Evolutionary conservation across 2,888 invertebrate species (phyloP), one percentile per base, ranked within the genome.

Genomic region (Thumatha senex): DNA sequence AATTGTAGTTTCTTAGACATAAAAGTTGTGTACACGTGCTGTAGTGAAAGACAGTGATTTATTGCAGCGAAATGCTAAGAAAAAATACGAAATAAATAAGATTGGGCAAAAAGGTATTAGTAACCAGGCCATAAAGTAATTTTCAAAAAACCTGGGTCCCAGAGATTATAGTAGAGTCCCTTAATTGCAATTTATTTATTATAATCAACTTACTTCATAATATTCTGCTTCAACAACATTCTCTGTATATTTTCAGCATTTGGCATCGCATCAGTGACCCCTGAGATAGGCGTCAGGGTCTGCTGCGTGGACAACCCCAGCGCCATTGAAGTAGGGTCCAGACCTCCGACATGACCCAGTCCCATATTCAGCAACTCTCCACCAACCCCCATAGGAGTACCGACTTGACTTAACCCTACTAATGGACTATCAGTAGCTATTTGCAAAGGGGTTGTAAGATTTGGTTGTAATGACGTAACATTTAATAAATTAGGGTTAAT

Each of bases 171-270:
- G n/a, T n/a, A n/a, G n/a, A n/a, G n/a, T n/a, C n/a, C n/a, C n/a
- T n/a, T n/a, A n/a, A n/a, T n/a, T n/a, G n/a, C 8, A 18, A 34
- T 3, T 34, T 15, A n/a, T n/a, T n/a, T n/a, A n/a, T n/a, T n/a
- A 12, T 18, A 42, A 33, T 15, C 0, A 7, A 80, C 88, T 86
- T 31, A 92, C 92, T 89, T 91, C 77, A 90, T 89, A 58, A 92
- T 89, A 67, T 91, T 92, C 69, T 92, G 92, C 48, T 92, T 92
- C 48, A 92, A 68, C 62, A 92, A 67, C 91, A 92, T 92, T 72
- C 91, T 75, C 67, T 92, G 90, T 38, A 92, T 86, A 57, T 90
- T 91, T 59, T 92, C 91, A 1, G 86, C 80, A 54, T 86, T 89
- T 13, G 86, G 80, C 69, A 82, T 39, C 8, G 74, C 49, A 11